Evolutionary conservation across 2,113 vertebrate species (phyloP).

Genomic region (Hippopotamus amphibius): DNA sequence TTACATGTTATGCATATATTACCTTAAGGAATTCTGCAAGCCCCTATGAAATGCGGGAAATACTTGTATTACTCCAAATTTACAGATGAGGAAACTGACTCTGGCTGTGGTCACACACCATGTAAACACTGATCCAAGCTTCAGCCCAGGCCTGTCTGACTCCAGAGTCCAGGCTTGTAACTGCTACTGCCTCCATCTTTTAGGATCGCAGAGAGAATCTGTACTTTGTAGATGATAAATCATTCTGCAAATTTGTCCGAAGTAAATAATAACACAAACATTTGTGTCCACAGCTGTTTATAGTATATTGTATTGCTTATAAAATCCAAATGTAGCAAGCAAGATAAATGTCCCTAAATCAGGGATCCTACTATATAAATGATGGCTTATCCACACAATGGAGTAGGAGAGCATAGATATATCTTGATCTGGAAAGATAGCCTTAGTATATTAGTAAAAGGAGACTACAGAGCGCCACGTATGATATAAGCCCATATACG

Average conservation of each 20-base stretch:
- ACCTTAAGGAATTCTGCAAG: not conserved
- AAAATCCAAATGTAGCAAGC: not conserved
- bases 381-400: not conserved
- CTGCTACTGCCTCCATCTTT: not conserved
- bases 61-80: not conserved
- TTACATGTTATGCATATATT: not conserved
- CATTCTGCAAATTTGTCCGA: not conserved
- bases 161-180: not conserved
- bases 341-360: not conserved
- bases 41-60: not conserved
- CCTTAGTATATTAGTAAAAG: not conserved
- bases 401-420: not conserved
- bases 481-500: not conserved
- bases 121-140: not conserved
- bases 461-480: not conserved
- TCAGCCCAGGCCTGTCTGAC: not conserved
- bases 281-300: slow-evolving; percentile 2
- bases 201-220: not conserved
- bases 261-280: not conserved
- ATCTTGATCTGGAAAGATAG: not conserved
- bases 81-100: not conserved
- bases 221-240: not conserved
- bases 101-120: not conserved
- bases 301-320: not conserved
- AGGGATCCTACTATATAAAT: not conserved